A percentile compares a stretch with the other conserved stretches of the same genome.
Conservation (phyloP, 2,888 invertebrate species). For the Embidobia sp. region DNA sequence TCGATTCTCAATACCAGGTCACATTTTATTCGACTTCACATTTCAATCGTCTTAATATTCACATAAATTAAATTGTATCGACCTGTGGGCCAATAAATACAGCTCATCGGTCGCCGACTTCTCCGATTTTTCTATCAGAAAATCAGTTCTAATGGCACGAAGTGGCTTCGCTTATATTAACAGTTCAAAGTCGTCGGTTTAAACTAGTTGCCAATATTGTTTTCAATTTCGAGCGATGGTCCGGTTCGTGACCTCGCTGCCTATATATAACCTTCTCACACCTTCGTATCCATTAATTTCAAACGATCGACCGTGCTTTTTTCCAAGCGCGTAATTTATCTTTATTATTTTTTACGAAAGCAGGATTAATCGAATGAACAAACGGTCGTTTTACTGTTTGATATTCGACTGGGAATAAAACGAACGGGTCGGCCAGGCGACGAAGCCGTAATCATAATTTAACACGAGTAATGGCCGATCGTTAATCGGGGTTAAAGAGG, state of each 20-base stretch:
- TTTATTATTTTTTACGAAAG: conserved; percentile 44
- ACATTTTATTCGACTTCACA: conserved; percentile 38
- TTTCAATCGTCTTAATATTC: conserved; percentile 41
- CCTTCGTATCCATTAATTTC: conserved; percentile 29
- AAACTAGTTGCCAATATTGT: conserved; percentile 8
- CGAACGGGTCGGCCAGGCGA: conserved; percentile 44
- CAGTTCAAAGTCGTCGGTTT: not conserved
- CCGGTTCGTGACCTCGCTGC: conserved; percentile 10
- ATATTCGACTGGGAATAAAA: conserved; percentile 50
- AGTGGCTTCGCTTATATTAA: no score
- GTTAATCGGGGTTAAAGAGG: conserved; percentile 63
- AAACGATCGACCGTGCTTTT: conserved; percentile 14
- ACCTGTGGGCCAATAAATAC: conserved; percentile 19
- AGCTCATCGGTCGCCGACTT: not conserved
- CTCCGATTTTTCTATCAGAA: conserved; percentile 30
- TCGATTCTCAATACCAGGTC: conserved; percentile 50
- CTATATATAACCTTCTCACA: conserved; percentile 34
- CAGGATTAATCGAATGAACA: conserved; percentile 51
- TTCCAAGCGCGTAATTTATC: conserved; percentile 29
- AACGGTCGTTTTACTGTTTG: conserved; percentile 57
- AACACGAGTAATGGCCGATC: conserved; percentile 57
- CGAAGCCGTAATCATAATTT: conserved; percentile 60
- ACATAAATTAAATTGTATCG: conserved; percentile 61
- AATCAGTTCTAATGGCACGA: conserved; percentile 19
- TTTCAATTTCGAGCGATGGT: conserved; percentile 31